These are phyloP conservation scores for Chrysemys picta DNA, from an alignment of 2,113 vertebrate genomes.

Conservation along the genomic window DNA sequence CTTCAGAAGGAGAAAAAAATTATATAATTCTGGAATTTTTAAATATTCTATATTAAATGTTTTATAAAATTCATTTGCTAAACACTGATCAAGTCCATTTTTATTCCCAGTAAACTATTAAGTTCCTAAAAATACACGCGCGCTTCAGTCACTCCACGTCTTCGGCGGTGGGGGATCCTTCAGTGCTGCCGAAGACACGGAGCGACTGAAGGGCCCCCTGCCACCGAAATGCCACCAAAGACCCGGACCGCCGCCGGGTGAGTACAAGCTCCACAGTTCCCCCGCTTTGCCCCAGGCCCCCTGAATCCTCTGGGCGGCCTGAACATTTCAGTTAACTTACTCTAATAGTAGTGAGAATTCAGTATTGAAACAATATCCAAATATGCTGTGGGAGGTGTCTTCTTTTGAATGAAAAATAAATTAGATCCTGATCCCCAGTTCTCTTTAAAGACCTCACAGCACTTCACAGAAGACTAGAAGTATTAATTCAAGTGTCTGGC, in stretches of 20 bases:
- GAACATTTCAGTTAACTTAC: not conserved
- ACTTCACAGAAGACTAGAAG: not conserved
- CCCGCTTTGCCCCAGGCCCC: too few relatives aligned
- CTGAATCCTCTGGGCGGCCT: too few relatives aligned
- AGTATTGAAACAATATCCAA: not conserved
- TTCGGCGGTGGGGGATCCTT: too few relatives aligned
- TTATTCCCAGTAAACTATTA: not conserved
- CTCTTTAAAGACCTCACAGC: not conserved
- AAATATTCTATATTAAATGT: not conserved
- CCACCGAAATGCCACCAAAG: too few relatives aligned
- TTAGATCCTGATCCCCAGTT: fast-evolving
- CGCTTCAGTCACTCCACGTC: too few relatives aligned
- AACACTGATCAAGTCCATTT: not conserved
- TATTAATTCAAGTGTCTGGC: not conserved
- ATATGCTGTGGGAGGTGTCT: not conserved
- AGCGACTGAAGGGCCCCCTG: too few relatives aligned
- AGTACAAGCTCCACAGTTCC: too few relatives aligned
- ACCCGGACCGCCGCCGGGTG: too few relatives aligned
- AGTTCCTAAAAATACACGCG: not conserved
- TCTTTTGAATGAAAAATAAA: not conserved
- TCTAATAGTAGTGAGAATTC: not conserved
- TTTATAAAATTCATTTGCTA: not conserved
- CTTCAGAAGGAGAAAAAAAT: not conserved
- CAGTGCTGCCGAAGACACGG: too few relatives aligned
- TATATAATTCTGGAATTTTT: not conserved